Evolutionary conservation across 92 coral and sea anemone species (phyloP).

Genomic region (Phenganax stokvisi): DNA sequence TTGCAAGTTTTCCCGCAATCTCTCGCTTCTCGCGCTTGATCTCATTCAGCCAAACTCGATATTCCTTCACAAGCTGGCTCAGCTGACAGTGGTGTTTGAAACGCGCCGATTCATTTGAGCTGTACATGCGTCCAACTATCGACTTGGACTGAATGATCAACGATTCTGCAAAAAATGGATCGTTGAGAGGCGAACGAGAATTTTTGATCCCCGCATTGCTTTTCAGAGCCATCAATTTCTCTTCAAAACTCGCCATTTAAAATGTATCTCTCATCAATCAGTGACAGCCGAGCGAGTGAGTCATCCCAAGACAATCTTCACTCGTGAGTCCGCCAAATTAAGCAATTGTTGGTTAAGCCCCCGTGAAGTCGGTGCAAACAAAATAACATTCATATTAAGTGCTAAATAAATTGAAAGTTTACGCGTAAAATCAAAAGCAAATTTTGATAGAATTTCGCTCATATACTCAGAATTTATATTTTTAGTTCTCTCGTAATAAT

Average conservation of each 20-base stretch:
- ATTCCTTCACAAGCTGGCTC: conserved; percentile 27
- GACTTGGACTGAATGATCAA: conserved; percentile 38
- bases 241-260: conserved; percentile 9
- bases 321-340: conserved; percentile 10
- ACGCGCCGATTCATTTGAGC: conserved; percentile 18
- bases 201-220: not conserved
- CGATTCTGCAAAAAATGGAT: conserved; percentile 37
- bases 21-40: conserved; percentile 25
- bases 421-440: not conserved
- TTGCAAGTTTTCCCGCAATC: conserved; percentile 7
- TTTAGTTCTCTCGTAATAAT: not conserved
- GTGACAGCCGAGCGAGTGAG: not conserved
- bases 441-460: not conserved
- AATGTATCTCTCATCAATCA: not conserved
- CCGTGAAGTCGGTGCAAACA: not conserved
- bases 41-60: conserved; percentile 34
- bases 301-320: not conserved
- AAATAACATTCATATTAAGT: conserved; percentile 9
- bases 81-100: conserved; percentile 28
- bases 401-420: not conserved
- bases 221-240: conserved; percentile 4
- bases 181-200: conserved; percentile 32
- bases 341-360: conserved; percentile 3
- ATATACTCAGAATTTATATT: no score
- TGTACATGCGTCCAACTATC: conserved; percentile 38